phyloP scores from a whole-genome alignment of 2,113 vertebrate genomes.

The Pteruthius melanotis region DNA sequence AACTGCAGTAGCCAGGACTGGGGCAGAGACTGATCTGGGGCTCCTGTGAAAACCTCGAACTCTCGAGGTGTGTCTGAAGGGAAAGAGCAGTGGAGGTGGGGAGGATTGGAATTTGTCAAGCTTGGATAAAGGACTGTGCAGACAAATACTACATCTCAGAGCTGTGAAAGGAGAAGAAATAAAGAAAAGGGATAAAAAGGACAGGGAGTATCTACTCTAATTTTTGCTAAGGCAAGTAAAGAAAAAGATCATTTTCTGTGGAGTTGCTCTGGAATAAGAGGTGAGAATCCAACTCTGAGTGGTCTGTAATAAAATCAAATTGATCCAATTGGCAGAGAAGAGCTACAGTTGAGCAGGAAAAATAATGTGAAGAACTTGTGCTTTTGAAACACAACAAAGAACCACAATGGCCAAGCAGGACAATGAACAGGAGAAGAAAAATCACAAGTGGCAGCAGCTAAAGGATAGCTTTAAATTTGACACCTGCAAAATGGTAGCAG shows the following conservation, averaged over 20 bases:
- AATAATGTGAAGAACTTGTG: not conserved
- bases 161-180: not conserved
- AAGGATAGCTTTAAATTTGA: constrained; percentile 31
- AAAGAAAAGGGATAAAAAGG: not conserved
- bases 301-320: constrained; percentile 46
- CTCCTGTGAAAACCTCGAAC: not conserved
- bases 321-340: constrained; percentile 44
- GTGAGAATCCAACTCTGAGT: constrained; percentile 34
- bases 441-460: constrained; percentile 27
- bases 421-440: constrained; percentile 48
- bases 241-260: constrained; percentile 26
- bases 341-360: constrained; percentile 1
- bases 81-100: not conserved
- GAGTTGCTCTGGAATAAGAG: not conserved
- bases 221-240: not conserved
- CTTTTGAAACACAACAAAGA: constrained; percentile 59
- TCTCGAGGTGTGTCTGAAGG: not conserved
- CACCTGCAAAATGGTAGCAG: constrained; percentile 40
- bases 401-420: constrained; percentile 37
- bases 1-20: not conserved
- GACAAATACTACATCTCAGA: not conserved
- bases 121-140: not conserved
- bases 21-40: not conserved
- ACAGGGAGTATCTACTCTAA: not conserved
- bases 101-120: not conserved